Conservation (phyloP, 2,888 invertebrate genomes). For the Taphrorychus bicolor region DNA sequence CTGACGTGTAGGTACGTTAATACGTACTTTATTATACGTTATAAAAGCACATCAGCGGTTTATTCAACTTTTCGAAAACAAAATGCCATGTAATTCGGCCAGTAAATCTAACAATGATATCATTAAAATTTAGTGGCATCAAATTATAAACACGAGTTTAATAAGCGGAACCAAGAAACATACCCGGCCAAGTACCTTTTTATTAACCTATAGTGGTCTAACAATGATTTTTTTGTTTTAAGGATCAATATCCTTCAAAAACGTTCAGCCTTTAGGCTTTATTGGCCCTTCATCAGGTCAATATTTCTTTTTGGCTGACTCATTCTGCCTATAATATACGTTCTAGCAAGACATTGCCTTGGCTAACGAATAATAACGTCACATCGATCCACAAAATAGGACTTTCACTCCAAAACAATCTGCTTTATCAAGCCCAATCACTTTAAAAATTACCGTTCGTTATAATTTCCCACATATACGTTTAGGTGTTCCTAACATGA, state of each 20-base stretch:
- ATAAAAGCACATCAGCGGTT: not conserved
- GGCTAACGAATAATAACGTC: not conserved
- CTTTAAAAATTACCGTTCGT: too few species aligned
- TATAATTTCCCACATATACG: conserved; percentile 15
- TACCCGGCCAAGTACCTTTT: not conserved
- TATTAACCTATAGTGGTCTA: not conserved
- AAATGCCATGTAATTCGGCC: not conserved
- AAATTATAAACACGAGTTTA: conserved; percentile 1
- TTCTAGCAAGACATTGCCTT: not conserved
- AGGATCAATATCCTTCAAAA: not conserved
- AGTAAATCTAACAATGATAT: conserved; percentile 4
- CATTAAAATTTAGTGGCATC: not conserved
- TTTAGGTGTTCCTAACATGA: conserved; percentile 13
- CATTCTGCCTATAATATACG: not conserved
- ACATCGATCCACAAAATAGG: not conserved
- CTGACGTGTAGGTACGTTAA: not conserved
- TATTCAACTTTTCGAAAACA: not conserved
- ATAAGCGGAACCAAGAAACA: not conserved
- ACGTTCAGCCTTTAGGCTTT: not conserved
- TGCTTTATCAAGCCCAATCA: conserved; percentile 12
- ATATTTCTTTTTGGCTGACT: not conserved
- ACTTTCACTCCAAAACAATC: conserved; percentile 15
- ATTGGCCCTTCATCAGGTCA: not conserved
- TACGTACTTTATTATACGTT: not conserved
- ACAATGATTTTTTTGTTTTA: not conserved